Evolutionary conservation across 2,113 vertebrate species (phyloP).

Genomic region (Orcinus orca): DNA sequence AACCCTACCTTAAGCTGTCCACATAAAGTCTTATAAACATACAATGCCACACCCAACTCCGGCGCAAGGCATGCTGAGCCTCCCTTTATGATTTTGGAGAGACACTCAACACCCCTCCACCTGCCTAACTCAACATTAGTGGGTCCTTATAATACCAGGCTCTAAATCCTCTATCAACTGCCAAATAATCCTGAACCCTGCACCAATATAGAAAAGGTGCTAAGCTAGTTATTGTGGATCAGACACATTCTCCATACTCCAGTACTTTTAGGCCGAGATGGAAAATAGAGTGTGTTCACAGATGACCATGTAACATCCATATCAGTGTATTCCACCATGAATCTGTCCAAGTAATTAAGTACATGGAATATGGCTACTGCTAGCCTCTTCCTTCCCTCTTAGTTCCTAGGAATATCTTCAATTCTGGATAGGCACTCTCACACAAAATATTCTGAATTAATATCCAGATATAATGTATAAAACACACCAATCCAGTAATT

Average conservation of each 20-base stretch:
- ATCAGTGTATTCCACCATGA: constrained; percentile 17
- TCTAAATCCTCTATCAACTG: not conserved
- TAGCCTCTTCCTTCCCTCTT: constrained; percentile 24
- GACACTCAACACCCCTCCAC: not conserved
- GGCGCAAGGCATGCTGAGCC: not conserved
- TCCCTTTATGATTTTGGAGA: not conserved
- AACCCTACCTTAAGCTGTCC: not conserved
- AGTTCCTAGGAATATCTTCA: constrained; percentile 38
- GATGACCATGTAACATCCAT: not conserved
- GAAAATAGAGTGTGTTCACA: constrained; percentile 28
- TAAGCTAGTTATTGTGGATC: not conserved
- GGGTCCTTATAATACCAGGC: not conserved
- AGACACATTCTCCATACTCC: not conserved
- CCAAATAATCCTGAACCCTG: not conserved
- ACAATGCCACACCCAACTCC: not conserved
- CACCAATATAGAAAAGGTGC: not conserved
- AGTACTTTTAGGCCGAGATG: not conserved
- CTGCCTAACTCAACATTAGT: not conserved
- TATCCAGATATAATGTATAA: constrained; percentile 33
- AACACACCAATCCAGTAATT: constrained; percentile 43
- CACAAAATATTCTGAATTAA: not conserved
- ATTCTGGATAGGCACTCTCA: not conserved
- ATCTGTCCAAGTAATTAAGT: constrained; percentile 58
- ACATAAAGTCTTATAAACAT: not conserved
- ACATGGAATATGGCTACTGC: constrained; percentile 37